Evolutionary conservation across 2,888 invertebrate genomes (phyloP).

Genomic region (Criorhina ranunculi): DNA sequence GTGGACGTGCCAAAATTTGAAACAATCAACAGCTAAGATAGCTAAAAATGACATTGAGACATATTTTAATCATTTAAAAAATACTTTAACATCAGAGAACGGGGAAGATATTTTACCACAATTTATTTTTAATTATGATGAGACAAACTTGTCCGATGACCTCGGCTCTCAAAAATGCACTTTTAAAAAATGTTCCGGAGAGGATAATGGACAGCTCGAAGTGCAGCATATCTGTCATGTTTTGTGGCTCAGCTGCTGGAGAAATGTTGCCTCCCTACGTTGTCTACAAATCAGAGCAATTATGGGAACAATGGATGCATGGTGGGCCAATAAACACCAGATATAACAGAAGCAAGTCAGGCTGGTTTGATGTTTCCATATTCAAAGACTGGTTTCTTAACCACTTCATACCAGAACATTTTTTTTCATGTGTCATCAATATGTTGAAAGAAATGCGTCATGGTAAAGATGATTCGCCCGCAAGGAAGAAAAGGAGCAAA

Average conservation of each 20-base stretch:
- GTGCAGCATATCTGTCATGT: background rate
- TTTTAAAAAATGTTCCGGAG: background rate
- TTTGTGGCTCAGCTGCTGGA: background rate
- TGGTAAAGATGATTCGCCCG: no score
- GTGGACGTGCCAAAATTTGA: background rate
- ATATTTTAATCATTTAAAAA: background rate
- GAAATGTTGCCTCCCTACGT: background rate
- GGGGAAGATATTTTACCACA: background rate
- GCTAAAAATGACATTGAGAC: no score
- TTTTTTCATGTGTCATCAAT: constrained; percentile 1
- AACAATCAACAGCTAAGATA: no score
- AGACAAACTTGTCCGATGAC: background rate
- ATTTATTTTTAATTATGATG: constrained; percentile 5
- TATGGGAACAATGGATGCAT: constrained; percentile 16
- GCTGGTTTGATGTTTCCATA: constrained; percentile 10
- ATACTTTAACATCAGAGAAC: background rate
- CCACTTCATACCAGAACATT: constrained; percentile 3
- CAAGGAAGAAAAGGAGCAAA: no score
- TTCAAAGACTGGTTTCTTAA: constrained; percentile 31
- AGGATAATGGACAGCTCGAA: no score
- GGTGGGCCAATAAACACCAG: background rate
- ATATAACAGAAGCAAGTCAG: constrained; percentile 13
- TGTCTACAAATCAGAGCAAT: no score
- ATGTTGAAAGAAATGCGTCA: no score
- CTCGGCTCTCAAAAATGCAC: constrained; percentile 2